Evolutionary conservation across 2,113 vertebrate genomes (phyloP).

Genomic region (sheep (Ovis aries)): DNA sequence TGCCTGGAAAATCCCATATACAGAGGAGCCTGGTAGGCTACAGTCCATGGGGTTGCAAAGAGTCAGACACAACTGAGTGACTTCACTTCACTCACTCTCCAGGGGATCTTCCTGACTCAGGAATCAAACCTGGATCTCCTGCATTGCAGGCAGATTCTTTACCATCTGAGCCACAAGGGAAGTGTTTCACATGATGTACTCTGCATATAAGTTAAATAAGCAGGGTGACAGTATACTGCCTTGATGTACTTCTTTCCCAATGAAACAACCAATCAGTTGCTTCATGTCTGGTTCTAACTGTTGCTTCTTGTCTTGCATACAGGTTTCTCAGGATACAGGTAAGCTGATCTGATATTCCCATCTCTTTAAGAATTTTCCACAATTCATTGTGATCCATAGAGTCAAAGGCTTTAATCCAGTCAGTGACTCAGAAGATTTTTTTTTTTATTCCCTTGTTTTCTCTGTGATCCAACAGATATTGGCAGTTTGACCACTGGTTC

Average conservation of each 20-base stretch:
- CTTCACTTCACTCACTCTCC: neutral
- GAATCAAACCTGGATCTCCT: neutral
- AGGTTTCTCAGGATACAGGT: neutral
- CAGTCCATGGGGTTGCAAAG: no score
- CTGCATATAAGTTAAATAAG: neutral
- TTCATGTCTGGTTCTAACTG: neutral
- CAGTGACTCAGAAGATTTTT: neutral
- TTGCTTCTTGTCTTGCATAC: neutral
- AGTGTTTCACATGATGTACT: neutral
- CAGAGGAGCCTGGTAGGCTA: no score
- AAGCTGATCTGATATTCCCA: neutral
- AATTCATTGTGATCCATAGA: neutral
- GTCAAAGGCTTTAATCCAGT: neutral
- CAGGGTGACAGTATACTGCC: neutral
- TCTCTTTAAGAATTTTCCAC: neutral
- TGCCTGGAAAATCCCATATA: no score
- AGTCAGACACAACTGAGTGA: no score
- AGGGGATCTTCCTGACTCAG: neutral
- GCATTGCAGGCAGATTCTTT: neutral
- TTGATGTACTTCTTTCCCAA: neutral
- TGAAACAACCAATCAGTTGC: neutral
- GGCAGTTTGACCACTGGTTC: neutral
- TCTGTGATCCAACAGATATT: neutral
- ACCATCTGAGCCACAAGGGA: neutral
- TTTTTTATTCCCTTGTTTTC: neutral